Conservation (phyloP, 2,797 vertebrate genomes). For the Acrossocheilus wenchowensis region DNA sequence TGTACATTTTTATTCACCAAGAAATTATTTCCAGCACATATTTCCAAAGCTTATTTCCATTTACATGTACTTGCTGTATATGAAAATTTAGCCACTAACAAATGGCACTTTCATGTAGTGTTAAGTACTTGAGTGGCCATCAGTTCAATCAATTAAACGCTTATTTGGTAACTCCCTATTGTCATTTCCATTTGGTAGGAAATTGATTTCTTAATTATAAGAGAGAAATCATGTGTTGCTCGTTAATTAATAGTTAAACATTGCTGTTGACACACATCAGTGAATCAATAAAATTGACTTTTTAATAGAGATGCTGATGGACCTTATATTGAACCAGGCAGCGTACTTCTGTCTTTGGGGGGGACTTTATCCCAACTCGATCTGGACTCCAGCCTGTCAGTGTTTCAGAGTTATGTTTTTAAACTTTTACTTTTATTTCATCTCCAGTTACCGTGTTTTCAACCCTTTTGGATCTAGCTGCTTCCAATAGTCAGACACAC, state of each 20-base stretch:
- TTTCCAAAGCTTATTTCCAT: not conserved
- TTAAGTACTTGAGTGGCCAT: slow-evolving; percentile 27
- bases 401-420: not conserved
- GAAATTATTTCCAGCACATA: not conserved
- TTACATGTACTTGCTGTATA: not conserved
- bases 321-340: slow-evolving; percentile 32
- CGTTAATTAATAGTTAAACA: slow-evolving; percentile 49
- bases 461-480: not conserved
- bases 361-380: not conserved
- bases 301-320: slow-evolving; percentile 40
- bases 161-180: slow-evolving; percentile 35
- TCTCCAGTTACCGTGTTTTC: not conserved
- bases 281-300: slow-evolving; percentile 56
- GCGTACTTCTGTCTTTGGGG: not conserved
- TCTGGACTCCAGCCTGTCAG: not conserved
- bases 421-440: not conserved
- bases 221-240: slow-evolving; percentile 27
- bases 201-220: slow-evolving; percentile 48
- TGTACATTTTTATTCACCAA: not conserved
- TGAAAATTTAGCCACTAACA: slow-evolving; percentile 15
- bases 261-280: slow-evolving; percentile 30
- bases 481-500: not conserved
- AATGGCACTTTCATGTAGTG: slow-evolving; percentile 26
- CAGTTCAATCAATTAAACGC: slow-evolving; percentile 39
- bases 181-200: slow-evolving; percentile 34